Base-by-base conservation (phyloP, 1,140 invertebrate genomes). In the Protaetia brevitarsis region DNA sequence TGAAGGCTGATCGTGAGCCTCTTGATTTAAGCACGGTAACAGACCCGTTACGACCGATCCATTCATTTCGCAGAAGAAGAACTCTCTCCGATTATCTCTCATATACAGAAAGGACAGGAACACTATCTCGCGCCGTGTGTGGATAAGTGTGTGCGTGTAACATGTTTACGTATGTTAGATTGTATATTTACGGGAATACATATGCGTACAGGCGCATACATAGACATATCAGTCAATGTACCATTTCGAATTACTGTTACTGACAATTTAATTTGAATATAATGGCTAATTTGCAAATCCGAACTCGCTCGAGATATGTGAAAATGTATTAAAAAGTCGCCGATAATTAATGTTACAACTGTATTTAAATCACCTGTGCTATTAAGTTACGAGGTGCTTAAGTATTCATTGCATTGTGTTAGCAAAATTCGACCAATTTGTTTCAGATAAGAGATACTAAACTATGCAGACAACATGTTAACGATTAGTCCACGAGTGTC, bases 221-320 rank as follows among this genome's bases (percentile, higher is more conserved):
- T 34, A n/a, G 6, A 59, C 57, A 59, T 59, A 59, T 27, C 26
- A 59, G 5, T 59, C 57, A 59, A 19, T 28, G 57, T 13, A 31
- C 26, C 57, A 59, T 31, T 31, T 29, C 57, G 29, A 59, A 59
- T 59, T 59, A 59, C 57, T 31, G 57, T 59, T 31, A 59, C 27
- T 59, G 57, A 59, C 57, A 59, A 59, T 59, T 62, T 21, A 31
- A 62, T 62, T 62, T 62, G 60, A 62, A 62, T 62, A 62, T 62
- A 62, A 62, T 62, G 31, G 60, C 21, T 36, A 31, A 62, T 62
- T 62, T 62, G 60, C 60, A 62, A 62, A 62, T 62, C 60, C 16
- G 21, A 62, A 29, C 26, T 59, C 26, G 26, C 27, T 59, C 57
- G 16, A 29, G 57, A 51, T 21, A 51, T 21, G 57, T 19, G 57